These are phyloP conservation scores for Prunella fulvescens DNA, from an alignment of 2,113 vertebrate genomes.

Conservation along the genomic window DNA sequence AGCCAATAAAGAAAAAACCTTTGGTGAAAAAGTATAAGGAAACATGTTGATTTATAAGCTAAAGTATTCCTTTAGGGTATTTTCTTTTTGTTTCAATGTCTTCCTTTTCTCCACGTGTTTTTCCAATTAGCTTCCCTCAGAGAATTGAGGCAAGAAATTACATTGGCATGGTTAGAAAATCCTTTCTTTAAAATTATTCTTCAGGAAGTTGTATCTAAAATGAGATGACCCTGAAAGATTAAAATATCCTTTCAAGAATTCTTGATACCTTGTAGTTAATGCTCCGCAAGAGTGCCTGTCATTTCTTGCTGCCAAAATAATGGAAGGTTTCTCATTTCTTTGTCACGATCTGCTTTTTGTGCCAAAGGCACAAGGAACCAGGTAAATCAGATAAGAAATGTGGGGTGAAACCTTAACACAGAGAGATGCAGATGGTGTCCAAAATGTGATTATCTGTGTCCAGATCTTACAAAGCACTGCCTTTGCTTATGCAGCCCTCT, in stretches of 20 bases:
- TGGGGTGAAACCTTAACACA: background rate
- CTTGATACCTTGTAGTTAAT: background rate
- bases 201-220: background rate
- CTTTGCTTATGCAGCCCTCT: background rate
- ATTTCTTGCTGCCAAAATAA: background rate
- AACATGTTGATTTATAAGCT: background rate
- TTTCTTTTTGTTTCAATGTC: background rate
- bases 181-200: background rate
- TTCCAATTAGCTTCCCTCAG: background rate
- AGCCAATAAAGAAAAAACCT: background rate
- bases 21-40: background rate
- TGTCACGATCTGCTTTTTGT: background rate
- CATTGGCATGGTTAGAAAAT: background rate
- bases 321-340: background rate
- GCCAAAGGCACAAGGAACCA: background rate
- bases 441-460: background rate
- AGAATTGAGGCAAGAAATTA: background rate
- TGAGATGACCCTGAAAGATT: background rate
- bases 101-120: background rate
- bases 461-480: background rate
- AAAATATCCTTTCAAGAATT: background rate
- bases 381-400: background rate
- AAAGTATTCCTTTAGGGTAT: background rate
- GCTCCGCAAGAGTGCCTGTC: background rate
- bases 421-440: background rate